Conservation (phyloP, 2,113 vertebrate species). For the Ciconia stormi region DNA sequence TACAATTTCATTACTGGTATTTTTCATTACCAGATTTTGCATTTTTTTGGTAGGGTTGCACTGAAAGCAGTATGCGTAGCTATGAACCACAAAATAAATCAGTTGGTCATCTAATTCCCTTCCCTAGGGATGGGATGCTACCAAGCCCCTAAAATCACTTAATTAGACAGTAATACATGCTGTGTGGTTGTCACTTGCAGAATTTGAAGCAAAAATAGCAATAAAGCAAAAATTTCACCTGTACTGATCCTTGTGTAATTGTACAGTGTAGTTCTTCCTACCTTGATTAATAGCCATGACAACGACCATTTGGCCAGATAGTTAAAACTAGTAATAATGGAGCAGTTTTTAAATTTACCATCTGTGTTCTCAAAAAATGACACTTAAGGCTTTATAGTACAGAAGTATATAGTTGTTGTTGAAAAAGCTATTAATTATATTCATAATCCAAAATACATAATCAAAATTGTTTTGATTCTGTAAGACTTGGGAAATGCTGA, state of each 20-base stretch:
- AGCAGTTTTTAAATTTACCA: neutral
- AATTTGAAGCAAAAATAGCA: slow-evolving; percentile 13
- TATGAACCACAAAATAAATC: neutral
- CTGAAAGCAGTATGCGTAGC: neutral
- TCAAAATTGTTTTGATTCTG: neutral
- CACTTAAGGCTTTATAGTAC: neutral
- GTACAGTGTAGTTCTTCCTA: neutral
- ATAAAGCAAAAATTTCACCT: neutral
- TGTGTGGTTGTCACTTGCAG: neutral
- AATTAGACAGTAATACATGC: neutral
- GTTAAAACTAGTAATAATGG: neutral
- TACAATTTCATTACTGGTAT: neutral
- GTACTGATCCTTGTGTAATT: neutral
- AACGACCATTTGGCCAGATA: neutral
- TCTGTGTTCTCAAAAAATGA: neutral
- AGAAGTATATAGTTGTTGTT: neutral
- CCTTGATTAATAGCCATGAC: slow-evolving; percentile 18
- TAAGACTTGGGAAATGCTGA: neutral
- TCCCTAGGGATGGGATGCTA: neutral
- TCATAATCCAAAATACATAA: neutral
- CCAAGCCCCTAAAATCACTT: neutral
- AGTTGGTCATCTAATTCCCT: neutral
- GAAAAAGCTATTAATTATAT: neutral
- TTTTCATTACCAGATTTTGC: neutral
- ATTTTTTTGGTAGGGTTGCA: neutral